phyloP scores from a whole-genome alignment of 2,797 vertebrate species.

The Esox masquinongy region DNA sequence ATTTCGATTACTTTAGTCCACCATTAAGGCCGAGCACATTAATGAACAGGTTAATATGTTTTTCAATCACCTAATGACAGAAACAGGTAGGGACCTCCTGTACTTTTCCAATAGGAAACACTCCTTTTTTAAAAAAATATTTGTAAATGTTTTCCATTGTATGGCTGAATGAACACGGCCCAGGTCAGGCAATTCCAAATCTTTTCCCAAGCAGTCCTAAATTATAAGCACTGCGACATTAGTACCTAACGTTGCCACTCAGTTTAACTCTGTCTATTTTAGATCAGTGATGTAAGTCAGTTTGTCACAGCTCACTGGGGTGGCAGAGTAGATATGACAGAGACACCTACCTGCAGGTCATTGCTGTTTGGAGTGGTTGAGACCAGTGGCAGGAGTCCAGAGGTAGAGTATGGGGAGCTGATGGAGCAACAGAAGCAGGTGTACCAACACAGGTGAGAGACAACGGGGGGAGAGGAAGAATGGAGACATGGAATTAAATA shows the following conservation, averaged over 20 bases:
- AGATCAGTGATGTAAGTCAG: background rate
- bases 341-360: constrained; percentile 64
- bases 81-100: background rate
- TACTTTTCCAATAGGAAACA: background rate
- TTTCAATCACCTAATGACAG: background rate
- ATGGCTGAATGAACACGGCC: background rate
- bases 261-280: background rate
- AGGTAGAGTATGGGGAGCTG: constrained; percentile 79
- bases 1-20: background rate
- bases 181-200: background rate
- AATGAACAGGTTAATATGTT: background rate
- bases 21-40: background rate
- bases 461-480: background rate
- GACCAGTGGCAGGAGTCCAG: constrained; percentile 72
- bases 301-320: background rate
- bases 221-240: background rate
- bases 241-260: background rate
- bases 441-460: constrained; percentile 82
- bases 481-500: background rate
- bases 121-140: background rate
- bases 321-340: background rate
- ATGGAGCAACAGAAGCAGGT: constrained; percentile 85
- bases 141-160: rapidly evolving
- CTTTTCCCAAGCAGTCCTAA: background rate
- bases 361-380: constrained; percentile 84